phyloP scores from a whole-genome alignment of 2,797 vertebrate species.

The Luscinia megarhynchos region DNA sequence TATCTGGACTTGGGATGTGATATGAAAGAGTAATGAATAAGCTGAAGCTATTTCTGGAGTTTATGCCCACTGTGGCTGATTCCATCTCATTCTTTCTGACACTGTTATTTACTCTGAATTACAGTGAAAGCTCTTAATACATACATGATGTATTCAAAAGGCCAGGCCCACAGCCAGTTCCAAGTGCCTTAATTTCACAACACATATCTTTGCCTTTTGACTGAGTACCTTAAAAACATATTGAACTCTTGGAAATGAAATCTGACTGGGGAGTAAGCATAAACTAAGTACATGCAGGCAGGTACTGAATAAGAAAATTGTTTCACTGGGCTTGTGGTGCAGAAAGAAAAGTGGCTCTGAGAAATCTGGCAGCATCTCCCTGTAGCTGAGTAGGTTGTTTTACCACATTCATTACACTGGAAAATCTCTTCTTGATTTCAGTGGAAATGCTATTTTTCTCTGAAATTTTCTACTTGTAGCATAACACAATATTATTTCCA shows the following conservation, averaged over 20 bases:
- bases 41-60: conserved; percentile 15
- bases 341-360: neutral
- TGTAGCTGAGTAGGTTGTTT: neutral
- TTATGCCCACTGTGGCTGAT: conserved; percentile 27
- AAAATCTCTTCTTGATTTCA: neutral
- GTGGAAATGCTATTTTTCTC: neutral
- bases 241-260: neutral
- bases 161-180: neutral
- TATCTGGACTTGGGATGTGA: conserved; percentile 13
- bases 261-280: neutral
- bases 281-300: neutral
- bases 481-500: neutral
- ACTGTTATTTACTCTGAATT: conserved; percentile 20
- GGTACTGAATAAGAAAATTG: neutral
- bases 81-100: conserved; percentile 37
- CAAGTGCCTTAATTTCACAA: neutral
- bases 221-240: neutral
- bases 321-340: neutral
- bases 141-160: neutral
- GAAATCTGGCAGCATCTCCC: neutral
- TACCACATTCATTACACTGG: neutral
- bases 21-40: conserved; percentile 26
- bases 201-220: neutral
- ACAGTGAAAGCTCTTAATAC: neutral
- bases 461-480: neutral